Percentiles rank a stretch among this genome's conserved stretches.
Evolutionary conservation across 1,140 invertebrate species (phyloP).

Genomic region (Drosophila funebris): DNA sequence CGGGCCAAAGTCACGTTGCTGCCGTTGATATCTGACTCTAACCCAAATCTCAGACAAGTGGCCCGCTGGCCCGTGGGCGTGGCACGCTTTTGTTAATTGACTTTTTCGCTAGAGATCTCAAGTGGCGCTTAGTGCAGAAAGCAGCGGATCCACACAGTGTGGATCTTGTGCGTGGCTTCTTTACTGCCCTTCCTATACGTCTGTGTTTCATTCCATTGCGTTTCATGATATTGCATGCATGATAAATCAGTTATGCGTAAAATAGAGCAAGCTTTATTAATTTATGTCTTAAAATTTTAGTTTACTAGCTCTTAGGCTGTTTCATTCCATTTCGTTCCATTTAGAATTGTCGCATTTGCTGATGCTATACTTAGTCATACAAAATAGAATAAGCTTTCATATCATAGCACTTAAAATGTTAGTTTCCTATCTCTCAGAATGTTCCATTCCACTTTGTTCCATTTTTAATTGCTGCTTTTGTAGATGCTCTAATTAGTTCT

Average conservation of each 20-base stretch:
- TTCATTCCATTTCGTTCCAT: not conserved
- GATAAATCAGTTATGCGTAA: too few species aligned
- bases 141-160: too few species aligned
- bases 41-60: not conserved
- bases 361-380: too few species aligned
- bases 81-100: not conserved
- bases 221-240: too few species aligned
- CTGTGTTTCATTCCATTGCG: too few species aligned
- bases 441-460: conserved; percentile 1
- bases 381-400: too few species aligned
- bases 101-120: not conserved
- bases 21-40: not conserved
- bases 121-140: not conserved
- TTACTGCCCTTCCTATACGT: too few species aligned
- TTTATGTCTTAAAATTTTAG: too few species aligned
- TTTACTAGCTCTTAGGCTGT: not conserved
- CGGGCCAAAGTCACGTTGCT: not conserved
- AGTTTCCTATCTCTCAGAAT: not conserved
- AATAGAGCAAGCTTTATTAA: too few species aligned
- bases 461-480: not conserved
- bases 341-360: not conserved
- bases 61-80: not conserved
- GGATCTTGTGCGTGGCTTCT: too few species aligned
- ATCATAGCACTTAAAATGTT: not conserved
- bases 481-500: not conserved